Conservation (phyloP, 2,113 vertebrate species). For the Psephotus haematonotus region DNA sequence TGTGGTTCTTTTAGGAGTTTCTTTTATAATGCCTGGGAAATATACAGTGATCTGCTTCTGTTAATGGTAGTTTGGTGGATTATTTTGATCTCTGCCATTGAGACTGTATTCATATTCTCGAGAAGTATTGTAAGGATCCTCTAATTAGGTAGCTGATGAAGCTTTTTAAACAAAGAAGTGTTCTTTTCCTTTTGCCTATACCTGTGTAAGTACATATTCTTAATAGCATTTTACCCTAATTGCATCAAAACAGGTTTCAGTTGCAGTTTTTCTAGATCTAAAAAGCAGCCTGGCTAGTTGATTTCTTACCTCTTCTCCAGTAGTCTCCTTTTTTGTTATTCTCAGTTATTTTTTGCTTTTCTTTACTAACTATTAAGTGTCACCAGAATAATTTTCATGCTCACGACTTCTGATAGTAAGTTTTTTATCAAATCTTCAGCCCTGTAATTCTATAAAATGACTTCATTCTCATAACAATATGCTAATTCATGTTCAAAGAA, state of each 20-base stretch:
- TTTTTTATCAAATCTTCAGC: neutral
- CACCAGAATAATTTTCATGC: constrained; percentile 14
- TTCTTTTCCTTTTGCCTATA: neutral
- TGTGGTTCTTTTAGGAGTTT: neutral
- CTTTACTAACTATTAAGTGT: neutral
- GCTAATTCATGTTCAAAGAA: constrained; percentile 34
- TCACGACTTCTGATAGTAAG: neutral
- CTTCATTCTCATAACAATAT: constrained; percentile 10
- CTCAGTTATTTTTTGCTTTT: constrained; percentile 5
- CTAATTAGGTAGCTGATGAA: neutral
- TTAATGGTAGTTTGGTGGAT: neutral
- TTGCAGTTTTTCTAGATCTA: neutral
- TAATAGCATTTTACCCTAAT: neutral
- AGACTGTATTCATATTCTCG: neutral
- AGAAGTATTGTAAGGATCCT: neutral
- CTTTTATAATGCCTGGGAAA: neutral
- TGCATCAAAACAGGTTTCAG: neutral
- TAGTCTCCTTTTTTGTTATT: neutral
- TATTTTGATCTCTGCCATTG: neutral
- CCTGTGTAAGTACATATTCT: neutral
- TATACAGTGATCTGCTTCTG: neutral
- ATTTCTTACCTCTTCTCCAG: neutral
- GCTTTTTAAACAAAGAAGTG: neutral
- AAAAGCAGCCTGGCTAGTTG: neutral
- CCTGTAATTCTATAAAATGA: neutral